Evolutionary conservation across 2,113 vertebrate genomes (phyloP).

Genomic region (Heterotis niloticus): DNA sequence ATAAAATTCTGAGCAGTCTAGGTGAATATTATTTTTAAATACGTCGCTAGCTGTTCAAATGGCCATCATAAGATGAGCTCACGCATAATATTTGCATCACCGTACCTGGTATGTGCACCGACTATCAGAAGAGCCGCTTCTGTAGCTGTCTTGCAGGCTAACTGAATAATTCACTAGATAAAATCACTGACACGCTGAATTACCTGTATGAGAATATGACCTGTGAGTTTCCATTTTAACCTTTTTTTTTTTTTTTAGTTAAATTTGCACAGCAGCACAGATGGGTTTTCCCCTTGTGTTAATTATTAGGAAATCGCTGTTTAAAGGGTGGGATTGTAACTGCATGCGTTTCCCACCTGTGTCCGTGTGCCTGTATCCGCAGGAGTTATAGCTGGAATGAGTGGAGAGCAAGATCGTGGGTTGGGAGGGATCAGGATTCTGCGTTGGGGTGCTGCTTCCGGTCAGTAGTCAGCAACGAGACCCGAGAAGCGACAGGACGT

Average conservation of each 20-base stretch:
- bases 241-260: no score
- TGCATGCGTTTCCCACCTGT: no score
- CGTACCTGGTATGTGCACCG: background rate
- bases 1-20: background rate
- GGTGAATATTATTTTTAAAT: no score
- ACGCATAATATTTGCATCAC: background rate
- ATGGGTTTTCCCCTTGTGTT: background rate
- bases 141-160: background rate
- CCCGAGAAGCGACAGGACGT: background rate
- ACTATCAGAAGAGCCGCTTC: background rate
- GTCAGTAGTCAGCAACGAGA: background rate
- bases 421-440: background rate
- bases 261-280: no score
- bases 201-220: background rate
- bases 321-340: background rate
- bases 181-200: background rate
- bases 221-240: constrained; percentile 8
- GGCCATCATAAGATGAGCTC: background rate
- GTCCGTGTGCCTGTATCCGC: no score
- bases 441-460: background rate
- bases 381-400: background rate
- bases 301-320: background rate
- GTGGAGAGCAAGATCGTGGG: background rate
- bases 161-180: constrained; percentile 4
- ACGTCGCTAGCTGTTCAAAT: background rate